Conservation (phyloP, 2,113 vertebrate species). For the Lampris megalopsis region DNA sequence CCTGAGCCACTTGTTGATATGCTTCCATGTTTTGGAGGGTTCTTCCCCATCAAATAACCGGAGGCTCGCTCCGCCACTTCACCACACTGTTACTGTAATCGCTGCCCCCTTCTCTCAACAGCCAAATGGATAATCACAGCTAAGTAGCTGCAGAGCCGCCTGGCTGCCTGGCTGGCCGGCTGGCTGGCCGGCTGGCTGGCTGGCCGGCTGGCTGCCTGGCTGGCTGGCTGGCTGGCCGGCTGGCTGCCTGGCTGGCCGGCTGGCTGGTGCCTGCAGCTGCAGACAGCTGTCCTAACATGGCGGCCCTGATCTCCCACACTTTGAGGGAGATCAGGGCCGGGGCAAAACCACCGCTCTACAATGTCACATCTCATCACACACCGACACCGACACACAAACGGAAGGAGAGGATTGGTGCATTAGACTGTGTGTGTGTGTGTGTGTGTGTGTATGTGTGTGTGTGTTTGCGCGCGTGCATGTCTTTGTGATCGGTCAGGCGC, state of each 20-base stretch:
- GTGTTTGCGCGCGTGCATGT: conserved; percentile 7
- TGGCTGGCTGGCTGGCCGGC: no score
- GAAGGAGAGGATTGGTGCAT: conserved; percentile 50
- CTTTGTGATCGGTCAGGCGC: conserved; percentile 55
- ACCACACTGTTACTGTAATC: conserved; percentile 18
- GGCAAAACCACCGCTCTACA: conserved; percentile 32
- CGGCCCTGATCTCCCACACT: conserved; percentile 19
- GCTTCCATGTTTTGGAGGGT: background rate
- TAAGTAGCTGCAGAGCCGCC: conserved; percentile 28
- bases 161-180: background rate
- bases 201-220: background rate
- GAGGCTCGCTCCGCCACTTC: background rate
- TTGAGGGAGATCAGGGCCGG: background rate
- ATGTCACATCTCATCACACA: conserved; percentile 72
- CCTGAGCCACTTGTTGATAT: background rate
- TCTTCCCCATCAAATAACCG: background rate
- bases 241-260: background rate
- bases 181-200: no score
- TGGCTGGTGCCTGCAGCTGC: conserved; percentile 51
- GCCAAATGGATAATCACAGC: conserved; percentile 34
- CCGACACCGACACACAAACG: conserved; percentile 51
- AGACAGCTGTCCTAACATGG: conserved; percentile 68
- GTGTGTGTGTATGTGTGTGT: background rate
- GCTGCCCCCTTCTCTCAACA: conserved; percentile 22
- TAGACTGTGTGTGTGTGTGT: conserved; percentile 17